Percentiles rank a stretch among this genome's conserved stretches.
phyloP scores from a whole-genome alignment of 2,888 invertebrate genomes.

The Clusia tigrina region DNA sequence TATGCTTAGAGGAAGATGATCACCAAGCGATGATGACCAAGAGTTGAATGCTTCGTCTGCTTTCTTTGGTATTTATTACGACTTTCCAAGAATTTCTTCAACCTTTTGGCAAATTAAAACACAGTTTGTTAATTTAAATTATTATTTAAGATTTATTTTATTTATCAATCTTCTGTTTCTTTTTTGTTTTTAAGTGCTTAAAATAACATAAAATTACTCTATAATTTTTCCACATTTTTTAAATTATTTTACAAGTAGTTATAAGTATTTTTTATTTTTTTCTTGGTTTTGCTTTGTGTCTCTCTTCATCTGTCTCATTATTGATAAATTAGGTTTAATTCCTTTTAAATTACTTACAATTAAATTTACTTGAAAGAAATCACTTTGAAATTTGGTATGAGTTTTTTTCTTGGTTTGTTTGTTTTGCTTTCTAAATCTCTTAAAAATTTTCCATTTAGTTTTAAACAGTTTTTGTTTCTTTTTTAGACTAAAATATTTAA shows the following conservation, averaged over 20 bases:
- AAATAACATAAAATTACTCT: slow-evolving; percentile 45
- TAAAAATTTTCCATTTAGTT: slow-evolving; percentile 14
- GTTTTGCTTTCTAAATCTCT: slow-evolving; percentile 9
- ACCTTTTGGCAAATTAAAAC: no score
- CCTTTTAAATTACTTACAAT: slow-evolving; percentile 4
- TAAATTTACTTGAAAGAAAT: slow-evolving; percentile 9
- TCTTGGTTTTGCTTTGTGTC: slow-evolving; percentile 14
- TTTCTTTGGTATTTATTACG: no score
- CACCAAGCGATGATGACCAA: no score
- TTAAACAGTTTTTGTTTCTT: slow-evolving; percentile 27
- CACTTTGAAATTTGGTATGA: slow-evolving; percentile 1
- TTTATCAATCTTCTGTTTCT: slow-evolving; percentile 26
- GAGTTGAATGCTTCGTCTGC: no score
- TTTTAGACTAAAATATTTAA: slow-evolving; percentile 34
- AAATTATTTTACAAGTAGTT: slow-evolving; percentile 25
- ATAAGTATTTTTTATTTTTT: slow-evolving; percentile 13
- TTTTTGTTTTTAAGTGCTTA: slow-evolving; percentile 37
- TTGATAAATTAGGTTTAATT: slow-evolving; percentile 21
- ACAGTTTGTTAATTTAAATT: no score
- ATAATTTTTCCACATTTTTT: slow-evolving; percentile 24
- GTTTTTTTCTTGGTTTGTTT: slow-evolving; percentile 11
- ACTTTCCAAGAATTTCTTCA: no score
- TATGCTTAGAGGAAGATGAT: no score
- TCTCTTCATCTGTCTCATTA: slow-evolving; percentile 12
- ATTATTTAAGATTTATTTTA: slow-evolving; percentile 25